These are phyloP conservation scores for Lampris incognitus DNA, from an alignment of 2,113 vertebrate species.

Conservation along the genomic window DNA sequence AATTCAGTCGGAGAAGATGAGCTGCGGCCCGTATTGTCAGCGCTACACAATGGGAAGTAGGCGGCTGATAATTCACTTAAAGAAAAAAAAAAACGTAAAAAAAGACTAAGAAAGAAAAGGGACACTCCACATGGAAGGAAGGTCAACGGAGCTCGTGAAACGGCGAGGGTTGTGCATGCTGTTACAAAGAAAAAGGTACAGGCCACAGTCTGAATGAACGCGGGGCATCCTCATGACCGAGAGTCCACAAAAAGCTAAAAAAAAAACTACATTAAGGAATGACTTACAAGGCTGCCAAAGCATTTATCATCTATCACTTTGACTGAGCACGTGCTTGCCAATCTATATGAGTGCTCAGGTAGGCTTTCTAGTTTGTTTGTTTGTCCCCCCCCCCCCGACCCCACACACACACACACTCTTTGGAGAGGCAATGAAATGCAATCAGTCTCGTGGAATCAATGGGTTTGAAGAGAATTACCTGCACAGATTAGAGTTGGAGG, in stretches of 20 bases:
- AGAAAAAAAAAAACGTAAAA: constrained; percentile 46
- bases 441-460: constrained; percentile 76
- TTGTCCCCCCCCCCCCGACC: constrained; percentile 20
- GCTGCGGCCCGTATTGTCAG: neutral
- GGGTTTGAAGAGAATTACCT: constrained; percentile 81
- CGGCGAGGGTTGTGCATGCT: constrained; percentile 19
- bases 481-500: constrained; percentile 74
- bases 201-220: constrained; percentile 42
- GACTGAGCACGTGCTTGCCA: constrained; percentile 72
- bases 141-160: constrained; percentile 68
- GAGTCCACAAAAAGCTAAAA: constrained; percentile 46
- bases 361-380: constrained; percentile 36
- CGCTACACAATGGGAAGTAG: neutral
- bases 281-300: constrained; percentile 65
- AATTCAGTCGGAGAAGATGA: constrained; percentile 39
- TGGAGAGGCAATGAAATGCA: constrained; percentile 81
- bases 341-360: constrained; percentile 74
- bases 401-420: constrained; percentile 45
- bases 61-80: constrained; percentile 25
- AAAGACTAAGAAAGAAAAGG: neutral
- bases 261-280: constrained; percentile 69
- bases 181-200: constrained; percentile 52
- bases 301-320: constrained; percentile 75
- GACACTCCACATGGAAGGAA: constrained; percentile 68
- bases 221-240: constrained; percentile 52